phyloP scores from a whole-genome alignment of 2,888 invertebrate species.

The Spicauda simplicius region DNA sequence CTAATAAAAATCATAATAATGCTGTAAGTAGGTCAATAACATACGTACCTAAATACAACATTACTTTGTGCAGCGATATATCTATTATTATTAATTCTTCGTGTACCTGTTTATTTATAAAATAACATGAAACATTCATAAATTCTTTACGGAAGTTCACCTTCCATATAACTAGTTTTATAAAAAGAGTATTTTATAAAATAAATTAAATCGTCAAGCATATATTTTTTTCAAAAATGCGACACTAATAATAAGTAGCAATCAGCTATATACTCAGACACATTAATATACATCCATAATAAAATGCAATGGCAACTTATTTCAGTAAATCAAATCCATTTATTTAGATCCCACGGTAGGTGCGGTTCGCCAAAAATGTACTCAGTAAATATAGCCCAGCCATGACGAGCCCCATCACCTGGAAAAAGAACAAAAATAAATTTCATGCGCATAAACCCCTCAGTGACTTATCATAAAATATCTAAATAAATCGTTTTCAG shows the following conservation, averaged over 20 bases:
- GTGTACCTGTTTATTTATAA: too few species aligned
- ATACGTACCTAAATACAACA: too few species aligned
- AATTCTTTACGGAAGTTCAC: too few species aligned
- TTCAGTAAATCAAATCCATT: background rate
- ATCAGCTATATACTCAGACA: background rate
- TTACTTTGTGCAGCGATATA: too few species aligned
- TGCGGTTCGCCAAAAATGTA: constrained; percentile 90
- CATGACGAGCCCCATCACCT: constrained; percentile 91
- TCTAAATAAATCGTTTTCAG: too few species aligned
- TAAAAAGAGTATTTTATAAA: background rate
- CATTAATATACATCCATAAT: constrained; percentile 18
- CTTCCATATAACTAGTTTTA: too few species aligned
- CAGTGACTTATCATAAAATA: too few species aligned
- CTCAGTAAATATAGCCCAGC: constrained; percentile 90
- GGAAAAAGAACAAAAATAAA: constrained; percentile 48
- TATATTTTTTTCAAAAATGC: background rate
- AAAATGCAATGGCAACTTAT: constrained; percentile 22
- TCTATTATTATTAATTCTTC: too few species aligned
- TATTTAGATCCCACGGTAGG: constrained; percentile 88
- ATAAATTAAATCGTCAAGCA: background rate
- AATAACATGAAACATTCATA: too few species aligned
- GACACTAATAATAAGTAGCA: background rate
- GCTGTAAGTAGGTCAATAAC: too few species aligned
- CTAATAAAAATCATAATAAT: too few species aligned
- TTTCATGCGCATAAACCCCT: too few species aligned